These are phyloP conservation scores for Spilosoma lubricipeda DNA, from an alignment of 2,888 invertebrate genomes.

Conservation along the genomic window DNA sequence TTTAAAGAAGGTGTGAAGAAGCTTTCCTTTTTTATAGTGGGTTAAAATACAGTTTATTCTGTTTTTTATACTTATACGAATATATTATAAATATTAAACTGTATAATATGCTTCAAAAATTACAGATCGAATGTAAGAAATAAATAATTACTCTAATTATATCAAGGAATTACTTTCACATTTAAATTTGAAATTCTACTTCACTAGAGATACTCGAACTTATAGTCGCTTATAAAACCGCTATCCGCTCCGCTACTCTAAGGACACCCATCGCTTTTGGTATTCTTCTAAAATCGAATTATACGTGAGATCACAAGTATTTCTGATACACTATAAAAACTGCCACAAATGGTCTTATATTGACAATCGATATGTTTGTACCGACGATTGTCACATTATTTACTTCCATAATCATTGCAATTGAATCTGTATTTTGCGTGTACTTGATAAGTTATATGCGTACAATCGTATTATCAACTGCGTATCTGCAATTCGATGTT, in stretches of 20 bases:
- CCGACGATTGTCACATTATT: constrained; percentile 33
- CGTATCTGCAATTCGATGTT: background rate
- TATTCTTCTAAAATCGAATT: constrained; percentile 4
- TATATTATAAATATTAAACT: no score
- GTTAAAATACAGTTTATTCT: no score
- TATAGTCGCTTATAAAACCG: background rate
- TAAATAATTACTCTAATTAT: background rate
- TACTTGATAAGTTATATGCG: constrained; percentile 21
- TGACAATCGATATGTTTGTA: constrained; percentile 33
- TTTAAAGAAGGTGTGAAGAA: background rate
- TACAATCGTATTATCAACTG: constrained; percentile 22
- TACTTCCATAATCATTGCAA: constrained; percentile 24
- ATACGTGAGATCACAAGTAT: constrained; percentile 32
- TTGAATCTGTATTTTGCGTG: constrained; percentile 7
- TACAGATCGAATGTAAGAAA: background rate
- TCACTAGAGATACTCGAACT: background rate
- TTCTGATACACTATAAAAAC: constrained; percentile 23
- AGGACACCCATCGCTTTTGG: background rate
- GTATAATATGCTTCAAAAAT: no score
- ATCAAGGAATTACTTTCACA: background rate
- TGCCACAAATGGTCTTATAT: constrained; percentile 32
- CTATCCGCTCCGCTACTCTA: background rate
- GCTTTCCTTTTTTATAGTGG: no score
- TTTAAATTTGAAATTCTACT: background rate
- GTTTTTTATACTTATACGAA: no score